Conservation (phyloP, 2,113 vertebrate species). For the Pavo muticus region DNA sequence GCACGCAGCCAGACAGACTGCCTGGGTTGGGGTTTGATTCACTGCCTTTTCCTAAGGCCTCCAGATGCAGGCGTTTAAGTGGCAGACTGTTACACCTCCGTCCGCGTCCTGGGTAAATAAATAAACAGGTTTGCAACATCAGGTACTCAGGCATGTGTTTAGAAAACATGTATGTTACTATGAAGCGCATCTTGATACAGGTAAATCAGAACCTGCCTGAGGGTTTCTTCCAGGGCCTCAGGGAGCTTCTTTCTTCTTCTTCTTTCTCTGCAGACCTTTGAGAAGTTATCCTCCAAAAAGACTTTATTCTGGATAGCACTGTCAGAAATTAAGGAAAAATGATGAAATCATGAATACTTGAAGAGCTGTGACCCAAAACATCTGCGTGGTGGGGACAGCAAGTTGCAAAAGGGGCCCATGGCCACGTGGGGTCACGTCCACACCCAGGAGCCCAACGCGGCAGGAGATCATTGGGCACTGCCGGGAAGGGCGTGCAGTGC, state of each 20-base stretch:
- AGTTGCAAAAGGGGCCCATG: not conserved
- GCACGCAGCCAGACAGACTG: not conserved
- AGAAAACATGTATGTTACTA: not conserved
- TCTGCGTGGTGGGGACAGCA: not conserved
- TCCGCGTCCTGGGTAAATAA: not conserved
- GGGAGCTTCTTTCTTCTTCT: not conserved
- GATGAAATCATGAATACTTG: not conserved
- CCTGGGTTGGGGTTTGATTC: not conserved
- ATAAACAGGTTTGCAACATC: not conserved
- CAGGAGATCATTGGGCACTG: not conserved
- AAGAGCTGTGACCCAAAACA: not conserved
- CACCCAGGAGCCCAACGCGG: not conserved
- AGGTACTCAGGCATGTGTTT: not conserved
- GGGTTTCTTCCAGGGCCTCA: not conserved
- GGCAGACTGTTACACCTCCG: accelerated
- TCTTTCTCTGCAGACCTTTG: not conserved
- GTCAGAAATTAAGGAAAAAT: not conserved
- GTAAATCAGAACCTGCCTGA: not conserved
- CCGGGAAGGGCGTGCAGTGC: too few species aligned
- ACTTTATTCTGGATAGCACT: not conserved
- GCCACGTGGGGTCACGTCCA: accelerated
- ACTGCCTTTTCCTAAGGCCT: not conserved
- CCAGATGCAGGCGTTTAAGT: not conserved
- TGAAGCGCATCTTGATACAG: not conserved
- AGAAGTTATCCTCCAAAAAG: not conserved